Evolutionary conservation across 1,140 invertebrate genomes (phyloP).

Genomic region (Melipona quadrifasciata): DNA sequence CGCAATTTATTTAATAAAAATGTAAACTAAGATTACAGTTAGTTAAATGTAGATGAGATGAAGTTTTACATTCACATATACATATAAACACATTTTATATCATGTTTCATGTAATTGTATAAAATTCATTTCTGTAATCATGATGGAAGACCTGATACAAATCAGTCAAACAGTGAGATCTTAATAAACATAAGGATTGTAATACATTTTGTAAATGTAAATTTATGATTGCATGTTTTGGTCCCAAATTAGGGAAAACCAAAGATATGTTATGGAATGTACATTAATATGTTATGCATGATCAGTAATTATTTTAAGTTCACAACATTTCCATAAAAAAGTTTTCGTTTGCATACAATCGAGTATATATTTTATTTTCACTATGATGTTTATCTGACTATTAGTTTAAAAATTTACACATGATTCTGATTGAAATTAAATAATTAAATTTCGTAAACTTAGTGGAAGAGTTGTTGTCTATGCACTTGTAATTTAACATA

Average conservation of each 20-base stretch:
- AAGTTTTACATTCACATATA: constrained; percentile 5
- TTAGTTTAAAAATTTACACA: constrained; percentile 42
- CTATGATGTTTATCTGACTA: constrained; percentile 23
- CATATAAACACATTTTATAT: constrained; percentile 17
- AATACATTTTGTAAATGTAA: constrained; percentile 15
- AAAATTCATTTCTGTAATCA: constrained; percentile 9
- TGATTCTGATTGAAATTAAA: constrained; percentile 9
- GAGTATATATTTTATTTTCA: constrained; percentile 47
- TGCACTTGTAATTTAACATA: constrained; percentile 25
- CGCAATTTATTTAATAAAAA: constrained; percentile 47
- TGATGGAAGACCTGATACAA: constrained; percentile 54
- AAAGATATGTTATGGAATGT: constrained; percentile 30
- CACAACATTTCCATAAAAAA: constrained; percentile 50
- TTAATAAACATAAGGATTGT: constrained; percentile 20
- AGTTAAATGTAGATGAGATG: constrained; percentile 31
- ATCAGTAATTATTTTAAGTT: constrained; percentile 40
- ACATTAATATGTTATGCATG: constrained; percentile 1
- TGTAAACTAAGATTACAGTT: constrained; percentile 18
- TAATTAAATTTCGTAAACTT: constrained; percentile 38
- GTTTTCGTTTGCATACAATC: constrained; percentile 35
- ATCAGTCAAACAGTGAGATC: constrained; percentile 36
- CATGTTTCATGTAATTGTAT: constrained; percentile 34
- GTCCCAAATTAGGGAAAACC: constrained; percentile 48
- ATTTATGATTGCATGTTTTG: constrained; percentile 49
- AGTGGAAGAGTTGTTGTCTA: constrained; percentile 51